phyloP scores from a whole-genome alignment of 2,888 invertebrate genomes.

The Onchidella celtica region DNA sequence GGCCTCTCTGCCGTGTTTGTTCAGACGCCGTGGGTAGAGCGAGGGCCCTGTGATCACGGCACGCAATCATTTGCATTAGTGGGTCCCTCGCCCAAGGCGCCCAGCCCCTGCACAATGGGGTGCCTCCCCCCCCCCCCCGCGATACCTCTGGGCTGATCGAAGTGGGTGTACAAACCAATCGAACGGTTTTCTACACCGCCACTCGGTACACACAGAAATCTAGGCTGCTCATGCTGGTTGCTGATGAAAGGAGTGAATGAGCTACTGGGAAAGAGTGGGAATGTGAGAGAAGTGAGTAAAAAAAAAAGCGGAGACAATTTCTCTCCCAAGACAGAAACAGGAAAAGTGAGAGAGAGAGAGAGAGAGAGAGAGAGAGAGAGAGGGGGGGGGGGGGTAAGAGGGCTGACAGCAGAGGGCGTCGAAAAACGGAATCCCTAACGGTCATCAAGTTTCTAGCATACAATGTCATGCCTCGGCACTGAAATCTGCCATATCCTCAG shows the following conservation, averaged over 20 bases:
- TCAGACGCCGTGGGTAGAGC: not conserved
- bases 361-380: slow-evolving; percentile 13
- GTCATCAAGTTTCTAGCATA: not conserved
- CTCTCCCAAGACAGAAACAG: too few relatives aligned
- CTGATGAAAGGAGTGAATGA: too few relatives aligned
- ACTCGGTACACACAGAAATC: too few relatives aligned
- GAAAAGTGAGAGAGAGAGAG: not conserved
- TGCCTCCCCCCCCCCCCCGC: too few relatives aligned
- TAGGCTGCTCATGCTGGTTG: too few relatives aligned
- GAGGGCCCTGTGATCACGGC: slow-evolving; percentile 12
- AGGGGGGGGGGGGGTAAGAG: not conserved
- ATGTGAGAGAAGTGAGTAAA: too few relatives aligned
- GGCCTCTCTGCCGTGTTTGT: not conserved
- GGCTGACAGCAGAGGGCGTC: not conserved
- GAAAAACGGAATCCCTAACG: not conserved
- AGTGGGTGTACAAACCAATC: not conserved
- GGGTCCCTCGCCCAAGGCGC: not conserved
- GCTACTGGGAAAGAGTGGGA: too few relatives aligned
- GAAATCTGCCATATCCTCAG: too few relatives aligned
- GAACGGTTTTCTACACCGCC: too few relatives aligned
- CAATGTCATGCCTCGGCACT: too few relatives aligned
- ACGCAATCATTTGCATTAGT: not conserved
- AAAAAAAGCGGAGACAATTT: too few relatives aligned
- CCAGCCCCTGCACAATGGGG: not conserved
- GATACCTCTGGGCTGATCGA: slow-evolving; percentile 3